Evolutionary conservation across 2,113 vertebrate genomes (phyloP).

Genomic region (human): DNA sequence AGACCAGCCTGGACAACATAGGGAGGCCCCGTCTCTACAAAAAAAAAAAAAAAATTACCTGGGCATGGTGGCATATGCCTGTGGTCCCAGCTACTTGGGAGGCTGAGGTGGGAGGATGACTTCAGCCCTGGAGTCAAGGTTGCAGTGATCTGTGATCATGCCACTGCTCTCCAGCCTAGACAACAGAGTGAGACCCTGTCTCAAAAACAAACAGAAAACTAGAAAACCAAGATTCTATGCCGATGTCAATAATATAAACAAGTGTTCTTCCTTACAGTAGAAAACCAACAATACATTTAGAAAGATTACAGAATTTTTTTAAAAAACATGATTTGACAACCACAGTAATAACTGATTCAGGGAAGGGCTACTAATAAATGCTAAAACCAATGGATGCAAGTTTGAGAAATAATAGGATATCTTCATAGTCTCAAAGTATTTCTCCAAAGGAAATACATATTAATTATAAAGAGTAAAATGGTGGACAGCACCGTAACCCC

Average conservation of each 20-base stretch:
- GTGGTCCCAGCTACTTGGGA: no score
- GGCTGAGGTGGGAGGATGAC: no score
- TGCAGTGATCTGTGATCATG: no score
- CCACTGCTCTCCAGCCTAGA: no score
- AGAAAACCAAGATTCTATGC: neutral
- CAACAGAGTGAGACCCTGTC: no score
- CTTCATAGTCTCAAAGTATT: neutral
- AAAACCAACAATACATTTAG: neutral
- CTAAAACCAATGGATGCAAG: neutral
- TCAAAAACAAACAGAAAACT: neutral
- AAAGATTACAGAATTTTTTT: neutral
- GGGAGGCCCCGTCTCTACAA: no score
- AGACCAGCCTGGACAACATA: no score
- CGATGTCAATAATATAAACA: neutral
- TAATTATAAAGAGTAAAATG: neutral
- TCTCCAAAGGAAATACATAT: neutral
- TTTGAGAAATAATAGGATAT: neutral
- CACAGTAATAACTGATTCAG: neutral
- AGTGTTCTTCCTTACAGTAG: neutral
- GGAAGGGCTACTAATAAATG: neutral
- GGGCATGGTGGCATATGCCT: no score
- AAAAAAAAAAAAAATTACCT: no score
- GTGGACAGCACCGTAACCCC: rapidly evolving
- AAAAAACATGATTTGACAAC: neutral
- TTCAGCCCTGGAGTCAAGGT: no score